Base-by-base conservation (phyloP, 2,797 vertebrate species). In the Phoeniculus purpureus region DNA sequence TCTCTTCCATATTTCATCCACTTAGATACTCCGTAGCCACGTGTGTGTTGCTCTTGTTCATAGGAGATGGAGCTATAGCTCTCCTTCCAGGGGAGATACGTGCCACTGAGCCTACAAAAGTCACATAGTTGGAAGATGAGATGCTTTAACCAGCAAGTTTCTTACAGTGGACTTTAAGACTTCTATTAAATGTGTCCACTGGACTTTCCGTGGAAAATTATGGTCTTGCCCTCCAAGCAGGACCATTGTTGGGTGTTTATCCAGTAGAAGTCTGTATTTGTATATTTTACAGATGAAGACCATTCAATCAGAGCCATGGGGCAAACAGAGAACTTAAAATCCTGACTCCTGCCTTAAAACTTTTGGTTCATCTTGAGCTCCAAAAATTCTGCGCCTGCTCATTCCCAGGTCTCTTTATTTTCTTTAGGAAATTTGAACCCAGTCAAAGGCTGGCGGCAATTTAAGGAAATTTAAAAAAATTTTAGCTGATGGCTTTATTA, bases 331-430 rank as follows among this genome's bases (percentile, higher is more conserved):
- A 90, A 73, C 74, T 92, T 72, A 93, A 89, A 10, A 92, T 81
- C 90, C 81, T 89, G 94, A 87, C 88, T 94, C 94, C 93, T 96
- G 95, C 95, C 93, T 96, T 96, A 96, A 95, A 94, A 66, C 75
- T 79, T 70, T 3, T 14, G 13, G 27, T 90, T 95, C 86, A 32
- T 70, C 82, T 37, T 6, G 62, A 92, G 92, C 83, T 94, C 82
- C 91, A 87, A 80, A 75, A 88, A 87, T 76, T 65, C 87, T 81
- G 55, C 73, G 92, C 75, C 88, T 92, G 74, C 80, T 86, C 12
- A 3, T 47, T 82, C 90, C 89, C 59, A 37, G 51, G 32, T 76
- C 74, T 56, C 20, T 10, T 65, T 87, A 54, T 34, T 59, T 84
- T 37, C n/a, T 22, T 34, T 18, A 20, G 77, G 67, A 90, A 85